Evolutionary conservation across 1,140 invertebrate species (phyloP).

Genomic region (Drosophila navojoa): DNA sequence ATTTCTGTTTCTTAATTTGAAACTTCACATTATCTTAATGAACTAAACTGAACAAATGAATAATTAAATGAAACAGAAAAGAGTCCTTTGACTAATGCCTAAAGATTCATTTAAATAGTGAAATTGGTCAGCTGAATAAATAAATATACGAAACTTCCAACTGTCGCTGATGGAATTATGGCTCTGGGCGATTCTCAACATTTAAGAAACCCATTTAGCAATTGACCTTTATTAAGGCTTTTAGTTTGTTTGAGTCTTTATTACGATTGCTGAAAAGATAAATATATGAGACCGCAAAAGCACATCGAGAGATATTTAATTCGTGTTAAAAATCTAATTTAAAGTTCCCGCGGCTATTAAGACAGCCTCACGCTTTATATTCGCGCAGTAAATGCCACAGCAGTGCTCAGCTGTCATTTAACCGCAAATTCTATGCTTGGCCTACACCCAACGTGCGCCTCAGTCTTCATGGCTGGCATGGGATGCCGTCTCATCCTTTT

Average conservation of each 20-base stretch:
- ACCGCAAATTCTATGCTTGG: slow-evolving; percentile 42
- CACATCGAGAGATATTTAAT: slow-evolving; percentile 18
- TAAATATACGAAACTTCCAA: slow-evolving; percentile 1
- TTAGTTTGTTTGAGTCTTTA: slow-evolving; percentile 23
- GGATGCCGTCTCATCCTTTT: slow-evolving; percentile 30
- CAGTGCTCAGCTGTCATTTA: slow-evolving; percentile 50
- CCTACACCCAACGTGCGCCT: not conserved
- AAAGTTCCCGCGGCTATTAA: slow-evolving; percentile 49
- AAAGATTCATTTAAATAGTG: not conserved
- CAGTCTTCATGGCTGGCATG: not conserved
- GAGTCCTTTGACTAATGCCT: too few species aligned
- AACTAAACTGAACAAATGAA: too few species aligned
- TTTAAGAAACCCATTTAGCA: slow-evolving; percentile 39
- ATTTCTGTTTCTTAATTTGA: too few species aligned
- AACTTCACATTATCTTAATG: too few species aligned
- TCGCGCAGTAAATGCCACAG: slow-evolving; percentile 7
- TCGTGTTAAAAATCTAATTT: slow-evolving; percentile 42
- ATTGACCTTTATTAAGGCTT: slow-evolving; percentile 46
- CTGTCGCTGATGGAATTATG: slow-evolving; percentile 28
- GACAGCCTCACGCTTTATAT: slow-evolving; percentile 26
- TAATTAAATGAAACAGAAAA: too few species aligned
- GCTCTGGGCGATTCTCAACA: slow-evolving; percentile 24
- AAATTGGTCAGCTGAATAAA: slow-evolving; percentile 34
- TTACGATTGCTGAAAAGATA: slow-evolving; percentile 3
- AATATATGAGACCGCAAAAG: slow-evolving; percentile 17